Evolutionary conservation across 2,888 invertebrate species (phyloP), one percentile per base, ranked within the genome.

Genomic region (Apamea epomidion): DNA sequence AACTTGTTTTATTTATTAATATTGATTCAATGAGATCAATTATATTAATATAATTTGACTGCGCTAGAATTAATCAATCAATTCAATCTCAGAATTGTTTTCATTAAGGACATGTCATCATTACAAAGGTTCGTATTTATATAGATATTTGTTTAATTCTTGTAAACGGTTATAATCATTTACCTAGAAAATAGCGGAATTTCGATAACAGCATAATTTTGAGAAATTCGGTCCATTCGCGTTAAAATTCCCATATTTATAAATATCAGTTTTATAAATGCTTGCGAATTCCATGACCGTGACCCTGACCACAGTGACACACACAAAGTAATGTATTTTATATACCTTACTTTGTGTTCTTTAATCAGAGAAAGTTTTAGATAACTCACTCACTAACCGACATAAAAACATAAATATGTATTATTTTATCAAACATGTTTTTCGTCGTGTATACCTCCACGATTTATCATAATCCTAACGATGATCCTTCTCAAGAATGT

Each of bases 401-500:
- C 18, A 51, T 14, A 18, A 29, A 58, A 37, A 48, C 37, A 37
- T 37, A 37, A 37, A 37, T 37, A 37, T 37, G 8, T 42, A 7
- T 42, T 54, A 25, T 83, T 45, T 71, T 37, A 65, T 62, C 67
- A 60, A 78, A 37, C 51, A 14, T 54, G 60, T 71, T 54, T 45
- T 58, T 45, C 75, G 2, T 76, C 70, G 25, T 25, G 8, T 32
- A 42, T 10, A 76, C 6, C 10, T 76, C 7, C 45, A 18, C 18
- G 5, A 45, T 58, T 64, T 54, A 81, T 32, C 25, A 32, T 82
- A 82, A 75, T 54, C 32, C n/a, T n/a, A n/a, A n/a, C n/a, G n/a
- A n/a, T n/a, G n/a, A n/a, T n/a, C n/a, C n/a, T n/a, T n/a, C n/a
- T 60, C 37, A 77, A 77, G 54, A 77, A 77, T 83, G 25, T 77